Percentiles rank a stretch among this genome's conserved stretches.
phyloP scores from a whole-genome alignment of 2,113 vertebrate genomes.

The Leucosticte australis region DNA sequence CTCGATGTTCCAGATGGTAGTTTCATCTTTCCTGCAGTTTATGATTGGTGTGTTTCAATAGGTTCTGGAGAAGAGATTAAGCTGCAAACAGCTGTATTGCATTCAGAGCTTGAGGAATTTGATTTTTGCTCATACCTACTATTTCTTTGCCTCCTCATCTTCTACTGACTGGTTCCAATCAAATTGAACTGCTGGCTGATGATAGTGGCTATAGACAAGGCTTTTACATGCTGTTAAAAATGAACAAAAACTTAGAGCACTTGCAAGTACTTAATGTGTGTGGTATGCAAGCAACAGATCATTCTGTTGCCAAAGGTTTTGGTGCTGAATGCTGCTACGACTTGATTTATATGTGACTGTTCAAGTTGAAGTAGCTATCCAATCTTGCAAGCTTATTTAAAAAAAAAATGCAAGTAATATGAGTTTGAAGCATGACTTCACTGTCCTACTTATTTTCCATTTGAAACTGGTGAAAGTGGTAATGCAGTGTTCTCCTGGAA shows the following conservation, averaged over 20 bases:
- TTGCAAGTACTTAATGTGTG: not conserved
- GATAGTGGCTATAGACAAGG: not conserved
- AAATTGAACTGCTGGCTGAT: not conserved
- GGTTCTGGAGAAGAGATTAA: not conserved
- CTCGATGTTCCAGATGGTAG: not conserved
- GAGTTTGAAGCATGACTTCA: not conserved
- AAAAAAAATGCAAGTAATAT: not conserved
- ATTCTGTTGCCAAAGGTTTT: not conserved
- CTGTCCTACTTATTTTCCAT: not conserved
- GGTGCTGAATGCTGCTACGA: not conserved
- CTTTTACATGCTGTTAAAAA: not conserved
- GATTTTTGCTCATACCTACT: not conserved
- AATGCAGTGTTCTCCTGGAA: not conserved
- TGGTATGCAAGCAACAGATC: not conserved
- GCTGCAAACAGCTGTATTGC: not conserved
- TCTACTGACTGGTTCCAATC: not conserved
- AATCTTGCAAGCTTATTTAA: not conserved
- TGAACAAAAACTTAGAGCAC: not conserved
- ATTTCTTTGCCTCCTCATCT: not conserved
- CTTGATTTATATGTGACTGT: slow-evolving; percentile 21
- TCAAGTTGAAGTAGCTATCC: slow-evolving; percentile 12
- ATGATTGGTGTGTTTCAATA: not conserved
- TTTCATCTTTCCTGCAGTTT: not conserved
- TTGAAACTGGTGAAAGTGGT: not conserved
- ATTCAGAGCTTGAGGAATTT: not conserved